Evolutionary conservation across 2,888 invertebrate genomes (phyloP).

Genomic region (Ceratothoa steindachneri): DNA sequence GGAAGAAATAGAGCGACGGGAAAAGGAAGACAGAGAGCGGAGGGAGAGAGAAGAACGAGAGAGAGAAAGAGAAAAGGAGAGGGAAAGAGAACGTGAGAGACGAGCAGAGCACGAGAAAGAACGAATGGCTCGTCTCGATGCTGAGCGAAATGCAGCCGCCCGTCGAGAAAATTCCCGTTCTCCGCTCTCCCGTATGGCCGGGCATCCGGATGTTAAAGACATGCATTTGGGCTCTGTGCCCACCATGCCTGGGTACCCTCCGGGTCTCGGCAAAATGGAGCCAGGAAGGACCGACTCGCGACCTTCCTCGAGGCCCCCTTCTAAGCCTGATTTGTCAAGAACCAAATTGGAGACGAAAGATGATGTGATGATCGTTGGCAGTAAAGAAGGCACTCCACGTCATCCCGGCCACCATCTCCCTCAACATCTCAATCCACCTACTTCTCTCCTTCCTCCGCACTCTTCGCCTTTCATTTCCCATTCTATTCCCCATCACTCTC

Average conservation of each 20-base stretch:
- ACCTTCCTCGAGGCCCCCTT: not conserved
- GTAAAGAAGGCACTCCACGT: constrained; percentile 40
- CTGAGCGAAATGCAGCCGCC: not conserved
- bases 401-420: constrained; percentile 22
- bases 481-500: constrained; percentile 25
- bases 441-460: constrained; percentile 28
- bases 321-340: not conserved
- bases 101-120: constrained; percentile 26
- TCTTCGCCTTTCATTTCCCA: constrained; percentile 24
- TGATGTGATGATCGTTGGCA: constrained; percentile 45
- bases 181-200: constrained; percentile 7
- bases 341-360: constrained; percentile 36
- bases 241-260: not conserved
- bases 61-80: constrained; percentile 34
- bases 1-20: constrained; percentile 30
- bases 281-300: not conserved
- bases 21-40: constrained; percentile 30
- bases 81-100: constrained; percentile 24
- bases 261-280: not conserved
- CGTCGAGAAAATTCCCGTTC: constrained; percentile 27
- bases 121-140: constrained; percentile 16
- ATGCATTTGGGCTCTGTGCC: not conserved
- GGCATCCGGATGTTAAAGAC: not conserved
- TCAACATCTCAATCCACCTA: constrained; percentile 15
- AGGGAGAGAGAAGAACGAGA: constrained; percentile 31